Percentiles rank a stretch among this genome's conserved stretches.
phyloP scores from a whole-genome alignment of 1,140 invertebrate genomes.

The Apis cerana region DNA sequence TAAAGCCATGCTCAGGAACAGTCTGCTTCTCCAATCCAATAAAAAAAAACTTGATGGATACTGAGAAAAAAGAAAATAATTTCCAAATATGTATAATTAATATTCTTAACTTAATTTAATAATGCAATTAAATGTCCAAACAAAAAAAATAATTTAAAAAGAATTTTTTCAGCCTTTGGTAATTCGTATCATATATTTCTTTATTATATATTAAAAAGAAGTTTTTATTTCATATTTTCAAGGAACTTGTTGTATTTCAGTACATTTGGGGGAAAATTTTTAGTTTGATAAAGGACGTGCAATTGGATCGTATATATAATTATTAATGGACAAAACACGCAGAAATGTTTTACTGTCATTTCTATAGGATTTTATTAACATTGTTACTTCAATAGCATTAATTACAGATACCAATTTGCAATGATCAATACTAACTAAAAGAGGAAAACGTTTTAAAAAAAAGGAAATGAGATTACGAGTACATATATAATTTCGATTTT shows the following conservation, averaged over 20 bases:
- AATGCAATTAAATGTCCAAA: not conserved
- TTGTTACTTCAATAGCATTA: conserved; percentile 38
- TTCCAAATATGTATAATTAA: not conserved
- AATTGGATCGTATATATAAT: not conserved
- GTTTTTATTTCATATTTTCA: not conserved
- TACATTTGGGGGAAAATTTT: not conserved
- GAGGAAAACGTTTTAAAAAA: not conserved
- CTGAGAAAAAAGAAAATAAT: not conserved
- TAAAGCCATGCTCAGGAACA: conserved; percentile 1
- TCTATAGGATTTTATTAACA: conserved; percentile 53
- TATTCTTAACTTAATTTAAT: not conserved
- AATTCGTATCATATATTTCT: not conserved
- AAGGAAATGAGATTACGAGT: not conserved
- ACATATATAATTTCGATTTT: conserved; percentile 17
- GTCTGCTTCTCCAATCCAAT: not conserved
- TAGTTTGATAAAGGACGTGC: not conserved
- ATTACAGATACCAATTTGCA: conserved; percentile 47
- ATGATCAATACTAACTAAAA: conserved; percentile 30
- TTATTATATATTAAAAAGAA: conserved; percentile 1
- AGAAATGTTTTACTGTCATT: conserved; percentile 2
- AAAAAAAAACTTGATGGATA: not conserved
- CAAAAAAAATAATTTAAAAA: not conserved
- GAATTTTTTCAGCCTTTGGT: not conserved
- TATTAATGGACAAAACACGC: conserved; percentile 15
- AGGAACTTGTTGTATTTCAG: not conserved